phyloP scores from a whole-genome alignment of 2,797 vertebrate species.

The Vireo griseus region DNA sequence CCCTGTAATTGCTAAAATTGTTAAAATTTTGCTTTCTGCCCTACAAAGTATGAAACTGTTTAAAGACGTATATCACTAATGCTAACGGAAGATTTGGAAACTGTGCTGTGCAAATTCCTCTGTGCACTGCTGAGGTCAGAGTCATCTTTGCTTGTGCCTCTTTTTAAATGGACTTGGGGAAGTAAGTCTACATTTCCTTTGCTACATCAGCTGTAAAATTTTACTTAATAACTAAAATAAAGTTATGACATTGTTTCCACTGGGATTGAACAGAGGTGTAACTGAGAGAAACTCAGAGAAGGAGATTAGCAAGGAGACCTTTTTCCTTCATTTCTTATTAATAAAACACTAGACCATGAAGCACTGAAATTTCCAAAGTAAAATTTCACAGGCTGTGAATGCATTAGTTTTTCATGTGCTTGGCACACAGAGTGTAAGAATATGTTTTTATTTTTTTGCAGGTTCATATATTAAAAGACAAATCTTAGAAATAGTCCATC shows the following conservation, averaged over 20 bases:
- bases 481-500: neutral
- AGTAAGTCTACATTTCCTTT: neutral
- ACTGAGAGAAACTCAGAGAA: neutral
- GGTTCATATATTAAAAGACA: neutral
- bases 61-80: neutral
- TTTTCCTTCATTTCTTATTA: neutral
- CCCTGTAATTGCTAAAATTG: neutral
- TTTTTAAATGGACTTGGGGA: neutral
- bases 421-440: neutral
- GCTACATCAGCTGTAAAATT: conserved; percentile 29
- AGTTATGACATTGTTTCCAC: conserved; percentile 24
- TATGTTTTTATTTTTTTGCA: neutral
- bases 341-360: neutral
- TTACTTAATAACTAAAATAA: conserved; percentile 22
- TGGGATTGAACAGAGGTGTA: neutral
- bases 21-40: neutral
- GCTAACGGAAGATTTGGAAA: neutral
- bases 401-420: neutral
- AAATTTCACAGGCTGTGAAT: neutral
- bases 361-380: neutral
- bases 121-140: neutral
- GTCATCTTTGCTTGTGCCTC: neutral
- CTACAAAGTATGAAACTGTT: neutral
- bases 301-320: neutral
- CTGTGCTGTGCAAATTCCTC: neutral